phyloP scores from a whole-genome alignment of 2,888 invertebrate genomes.

The Cybosia mesomella region DNA sequence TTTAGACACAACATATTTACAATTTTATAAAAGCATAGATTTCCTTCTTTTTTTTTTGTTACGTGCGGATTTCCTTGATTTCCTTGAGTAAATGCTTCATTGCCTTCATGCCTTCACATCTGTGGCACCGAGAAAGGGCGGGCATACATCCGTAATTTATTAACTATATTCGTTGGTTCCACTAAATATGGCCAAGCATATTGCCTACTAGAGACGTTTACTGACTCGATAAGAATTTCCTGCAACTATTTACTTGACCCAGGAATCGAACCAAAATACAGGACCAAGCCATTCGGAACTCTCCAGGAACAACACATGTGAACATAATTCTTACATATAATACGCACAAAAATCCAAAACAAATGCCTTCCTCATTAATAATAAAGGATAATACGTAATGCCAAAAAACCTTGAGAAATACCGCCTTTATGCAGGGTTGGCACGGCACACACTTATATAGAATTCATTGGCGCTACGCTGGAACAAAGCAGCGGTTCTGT shows the following conservation, averaged over 20 bases:
- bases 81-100: too few relatives aligned
- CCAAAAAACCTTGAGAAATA: conserved; percentile 39
- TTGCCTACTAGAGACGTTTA: not conserved
- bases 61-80: too few relatives aligned
- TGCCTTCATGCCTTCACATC: too few relatives aligned
- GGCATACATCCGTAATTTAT: too few relatives aligned
- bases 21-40: too few relatives aligned
- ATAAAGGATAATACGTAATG: conserved; percentile 39
- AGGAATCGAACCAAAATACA: not conserved
- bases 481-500: conserved; percentile 44
- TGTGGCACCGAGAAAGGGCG: too few relatives aligned
- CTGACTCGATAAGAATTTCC: not conserved
- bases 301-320: conserved; percentile 10
- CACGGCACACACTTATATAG: conserved; percentile 45
- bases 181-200: too few relatives aligned
- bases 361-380: conserved; percentile 37
- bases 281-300: not conserved
- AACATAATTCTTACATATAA: conserved; percentile 13
- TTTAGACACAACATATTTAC: too few relatives aligned
- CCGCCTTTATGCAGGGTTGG: conserved; percentile 27
- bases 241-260: not conserved
- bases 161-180: too few relatives aligned
- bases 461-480: conserved; percentile 47
- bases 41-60: too few relatives aligned
- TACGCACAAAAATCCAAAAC: conserved; percentile 20